Conservation (phyloP, 2,797 vertebrate species). For the Mus caroli region DNA sequence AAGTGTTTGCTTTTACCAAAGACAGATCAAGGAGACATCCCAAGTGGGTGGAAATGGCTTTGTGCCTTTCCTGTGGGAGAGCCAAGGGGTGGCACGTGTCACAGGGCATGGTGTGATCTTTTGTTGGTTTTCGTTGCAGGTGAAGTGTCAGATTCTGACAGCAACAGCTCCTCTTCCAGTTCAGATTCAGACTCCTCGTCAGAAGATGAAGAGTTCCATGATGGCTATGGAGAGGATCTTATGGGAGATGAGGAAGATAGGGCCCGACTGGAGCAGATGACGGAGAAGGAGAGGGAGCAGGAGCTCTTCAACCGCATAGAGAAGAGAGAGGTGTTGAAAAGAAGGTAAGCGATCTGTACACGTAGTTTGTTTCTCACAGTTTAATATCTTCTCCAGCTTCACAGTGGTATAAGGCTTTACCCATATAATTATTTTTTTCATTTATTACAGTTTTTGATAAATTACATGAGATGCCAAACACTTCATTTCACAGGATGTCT, state of each 20-base stretch:
- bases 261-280: constrained; percentile 98
- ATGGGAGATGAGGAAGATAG: constrained; percentile 99
- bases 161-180: constrained; percentile 98
- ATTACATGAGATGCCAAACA: not conserved
- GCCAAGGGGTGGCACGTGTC: not conserved
- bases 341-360: constrained; percentile 90
- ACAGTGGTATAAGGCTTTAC: not conserved
- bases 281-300: constrained; percentile 98
- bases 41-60: not conserved
- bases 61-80: not conserved
- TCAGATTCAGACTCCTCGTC: constrained; percentile 98
- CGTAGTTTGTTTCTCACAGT: not conserved
- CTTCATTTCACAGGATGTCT: not conserved
- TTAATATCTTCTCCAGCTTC: not conserved
- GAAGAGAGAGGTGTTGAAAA: constrained; percentile 98
- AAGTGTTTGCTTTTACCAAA: not conserved
- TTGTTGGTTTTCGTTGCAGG: constrained; percentile 88
- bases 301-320: constrained; percentile 99
- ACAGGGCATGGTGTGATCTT: not conserved
- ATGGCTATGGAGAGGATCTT: constrained; percentile 98
- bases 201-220: constrained; percentile 98
- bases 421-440: not conserved
- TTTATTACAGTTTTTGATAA: not conserved
- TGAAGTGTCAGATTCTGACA: constrained; percentile 98
- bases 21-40: not conserved